Percentiles rank a stretch among this genome's conserved stretches.
These are phyloP conservation scores for Sebastiscus tertius DNA, from an alignment of 2,797 vertebrate genomes.

Conservation along the genomic window DNA sequence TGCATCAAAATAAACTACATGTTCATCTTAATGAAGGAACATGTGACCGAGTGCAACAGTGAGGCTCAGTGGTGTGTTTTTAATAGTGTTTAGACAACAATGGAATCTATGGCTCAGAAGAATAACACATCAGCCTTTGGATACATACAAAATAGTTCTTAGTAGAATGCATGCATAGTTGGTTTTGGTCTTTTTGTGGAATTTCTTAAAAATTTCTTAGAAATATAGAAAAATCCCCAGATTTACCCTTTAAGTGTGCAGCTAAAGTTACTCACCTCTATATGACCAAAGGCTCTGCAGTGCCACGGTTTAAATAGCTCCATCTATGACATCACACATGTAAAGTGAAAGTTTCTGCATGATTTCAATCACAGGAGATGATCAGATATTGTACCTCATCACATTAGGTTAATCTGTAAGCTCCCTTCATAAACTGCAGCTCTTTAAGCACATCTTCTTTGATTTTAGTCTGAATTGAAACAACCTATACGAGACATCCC, in stretches of 20 bases:
- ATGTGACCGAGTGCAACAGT: too few species aligned
- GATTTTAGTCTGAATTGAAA: background rate
- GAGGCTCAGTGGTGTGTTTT: too few species aligned
- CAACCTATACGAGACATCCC: background rate
- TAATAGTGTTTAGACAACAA: too few species aligned
- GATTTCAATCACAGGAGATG: background rate
- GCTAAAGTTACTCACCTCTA: conserved; percentile 59
- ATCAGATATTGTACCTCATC: background rate
- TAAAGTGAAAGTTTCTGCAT: background rate
- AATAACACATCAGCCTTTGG: background rate
- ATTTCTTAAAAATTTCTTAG: background rate
- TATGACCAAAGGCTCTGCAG: conserved; percentile 60
- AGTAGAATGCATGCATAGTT: background rate
- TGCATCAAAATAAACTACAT: background rate
- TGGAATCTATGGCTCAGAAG: too few species aligned
- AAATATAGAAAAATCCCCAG: background rate
- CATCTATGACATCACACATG: background rate
- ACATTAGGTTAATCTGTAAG: conserved; percentile 3
- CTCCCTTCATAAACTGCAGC: background rate
- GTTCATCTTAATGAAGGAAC: background rate
- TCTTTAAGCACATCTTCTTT: background rate
- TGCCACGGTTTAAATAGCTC: conserved; percentile 13
- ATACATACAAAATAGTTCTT: background rate
- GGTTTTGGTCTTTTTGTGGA: background rate
- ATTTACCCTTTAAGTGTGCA: conserved; percentile 34